Evolutionary conservation across 2,888 invertebrate species (phyloP), one percentile per base, ranked within the genome.

Genomic region (Mesorhabditis sp.): DNA sequence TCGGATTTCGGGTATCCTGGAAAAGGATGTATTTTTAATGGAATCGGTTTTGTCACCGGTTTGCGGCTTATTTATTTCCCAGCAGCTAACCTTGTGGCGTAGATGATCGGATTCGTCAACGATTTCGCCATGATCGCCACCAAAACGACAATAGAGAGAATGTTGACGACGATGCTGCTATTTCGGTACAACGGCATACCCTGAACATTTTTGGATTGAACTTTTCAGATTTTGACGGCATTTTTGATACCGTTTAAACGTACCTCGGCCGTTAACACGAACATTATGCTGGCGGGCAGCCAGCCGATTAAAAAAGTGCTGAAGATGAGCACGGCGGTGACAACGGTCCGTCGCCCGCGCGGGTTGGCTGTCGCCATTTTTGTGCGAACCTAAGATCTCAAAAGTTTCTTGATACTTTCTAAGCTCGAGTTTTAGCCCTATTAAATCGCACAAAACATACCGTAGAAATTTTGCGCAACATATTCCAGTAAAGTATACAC

Each of bases 81-180:
- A 28, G 13, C 58, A 7, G n/a, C 70, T 4, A 4, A 77, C 77
- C 79, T 73, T 10, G 80, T 80, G 6, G 90, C 90, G 82, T 91
- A 91, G 65, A 91, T 90, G 72, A 90, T 89, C 0, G 90, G 90
- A 85, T 91, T 90, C 58, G 89, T 88, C 70, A 90, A 85, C 63
- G 90, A 90, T 83, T 91, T 91, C 74, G 90, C 86, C 66, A 91
- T 89, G 63, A 91, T 87, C 67, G 90, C 87, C 15, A 88, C 66
- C 65, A 80, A 65, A 4, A 74, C 86, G 83, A 90, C 90, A 67
- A 87, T 86, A 6, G 78, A 78, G 45, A 79, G 62, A 4, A 78
- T 66, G 4, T 74, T 73, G 42, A 78, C 74, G 50, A 67, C 67
- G 13, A 76, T 69, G 58, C 67, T 70, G 28, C 70, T 68, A 45